Evolutionary conservation across 2,113 vertebrate species (phyloP).

Genomic region (Pavo muticus): DNA sequence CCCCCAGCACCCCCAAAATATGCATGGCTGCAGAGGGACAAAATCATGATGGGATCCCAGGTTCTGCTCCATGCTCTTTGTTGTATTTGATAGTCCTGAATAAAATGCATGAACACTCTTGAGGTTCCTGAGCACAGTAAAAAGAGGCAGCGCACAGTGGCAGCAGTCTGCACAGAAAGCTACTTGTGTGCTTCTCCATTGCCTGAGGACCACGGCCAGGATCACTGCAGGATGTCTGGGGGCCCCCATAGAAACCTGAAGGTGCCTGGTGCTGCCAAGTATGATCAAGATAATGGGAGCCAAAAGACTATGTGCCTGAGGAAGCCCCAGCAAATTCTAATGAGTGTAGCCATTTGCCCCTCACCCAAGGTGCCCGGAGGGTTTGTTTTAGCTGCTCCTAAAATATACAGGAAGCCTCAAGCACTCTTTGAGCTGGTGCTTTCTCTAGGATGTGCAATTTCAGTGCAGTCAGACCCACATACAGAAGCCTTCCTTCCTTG

Average conservation of each 20-base stretch:
- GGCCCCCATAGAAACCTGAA: not conserved
- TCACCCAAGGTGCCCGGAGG: not conserved
- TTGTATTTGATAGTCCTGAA: not conserved
- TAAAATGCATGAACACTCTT: not conserved
- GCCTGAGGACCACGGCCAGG: not conserved
- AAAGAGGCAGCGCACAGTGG: not conserved
- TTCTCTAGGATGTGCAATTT: not conserved
- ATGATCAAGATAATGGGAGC: not conserved
- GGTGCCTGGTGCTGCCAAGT: not conserved
- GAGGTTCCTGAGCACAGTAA: not conserved
- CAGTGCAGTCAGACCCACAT: not conserved
- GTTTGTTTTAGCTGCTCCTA: not conserved
- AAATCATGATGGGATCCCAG: not conserved
- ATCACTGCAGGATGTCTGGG: not conserved
- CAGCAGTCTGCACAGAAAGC: not conserved
- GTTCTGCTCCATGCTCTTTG: not conserved
- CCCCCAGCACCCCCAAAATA: not conserved
- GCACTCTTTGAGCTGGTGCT: not conserved
- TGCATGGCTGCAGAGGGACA: not conserved
- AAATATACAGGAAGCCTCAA: fast-evolving
- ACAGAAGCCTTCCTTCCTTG: not conserved
- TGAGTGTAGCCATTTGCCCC: fast-evolving
- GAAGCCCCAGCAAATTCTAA: not conserved
- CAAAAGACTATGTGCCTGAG: not conserved
- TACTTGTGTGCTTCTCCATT: not conserved